Conservation (phyloP, 2,888 invertebrate genomes). For the Myathropa florea region DNA sequence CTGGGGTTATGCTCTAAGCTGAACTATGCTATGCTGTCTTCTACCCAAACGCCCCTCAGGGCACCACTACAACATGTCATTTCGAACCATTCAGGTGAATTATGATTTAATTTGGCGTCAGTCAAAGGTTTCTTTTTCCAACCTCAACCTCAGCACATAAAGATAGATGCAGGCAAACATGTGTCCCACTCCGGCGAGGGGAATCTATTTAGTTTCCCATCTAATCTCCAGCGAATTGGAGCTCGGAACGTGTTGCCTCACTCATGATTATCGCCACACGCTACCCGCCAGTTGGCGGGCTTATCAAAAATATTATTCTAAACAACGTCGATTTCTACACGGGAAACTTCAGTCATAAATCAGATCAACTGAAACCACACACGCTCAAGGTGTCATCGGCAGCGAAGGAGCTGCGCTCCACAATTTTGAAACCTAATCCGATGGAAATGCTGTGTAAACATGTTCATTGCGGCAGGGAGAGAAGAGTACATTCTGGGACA, state of each 20-base stretch:
- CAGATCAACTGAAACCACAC: conserved; percentile 60
- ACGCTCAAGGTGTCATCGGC: conserved; percentile 38
- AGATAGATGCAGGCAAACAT: too few relatives aligned
- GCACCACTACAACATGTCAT: conserved; percentile 39
- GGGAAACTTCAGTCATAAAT: conserved; percentile 32
- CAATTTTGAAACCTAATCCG: conserved; percentile 61
- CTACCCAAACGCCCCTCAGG: neutral
- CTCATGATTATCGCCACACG: conserved; percentile 16
- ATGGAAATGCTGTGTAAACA: conserved; percentile 52
- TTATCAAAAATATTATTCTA: conserved; percentile 16
- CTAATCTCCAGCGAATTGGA: conserved; percentile 47
- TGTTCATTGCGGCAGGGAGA: conserved; percentile 17
- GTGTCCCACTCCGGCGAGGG: neutral
- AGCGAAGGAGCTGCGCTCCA: conserved; percentile 8
- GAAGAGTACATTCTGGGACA: conserved; percentile 15
- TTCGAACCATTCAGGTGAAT: conserved; percentile 54
- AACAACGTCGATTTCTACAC: neutral
- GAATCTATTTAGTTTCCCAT: neutral
- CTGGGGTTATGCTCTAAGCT: neutral
- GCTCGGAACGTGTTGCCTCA: conserved; percentile 14
- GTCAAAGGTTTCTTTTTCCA: conserved; percentile 31
- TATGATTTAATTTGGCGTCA: conserved; percentile 60
- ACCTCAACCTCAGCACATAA: neutral
- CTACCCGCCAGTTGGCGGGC: neutral
- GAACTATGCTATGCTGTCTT: neutral